Evolutionary conservation across 2,113 vertebrate genomes (phyloP), one percentile per base, ranked within the genome.

Genomic region (Sisor rabdophorus): DNA sequence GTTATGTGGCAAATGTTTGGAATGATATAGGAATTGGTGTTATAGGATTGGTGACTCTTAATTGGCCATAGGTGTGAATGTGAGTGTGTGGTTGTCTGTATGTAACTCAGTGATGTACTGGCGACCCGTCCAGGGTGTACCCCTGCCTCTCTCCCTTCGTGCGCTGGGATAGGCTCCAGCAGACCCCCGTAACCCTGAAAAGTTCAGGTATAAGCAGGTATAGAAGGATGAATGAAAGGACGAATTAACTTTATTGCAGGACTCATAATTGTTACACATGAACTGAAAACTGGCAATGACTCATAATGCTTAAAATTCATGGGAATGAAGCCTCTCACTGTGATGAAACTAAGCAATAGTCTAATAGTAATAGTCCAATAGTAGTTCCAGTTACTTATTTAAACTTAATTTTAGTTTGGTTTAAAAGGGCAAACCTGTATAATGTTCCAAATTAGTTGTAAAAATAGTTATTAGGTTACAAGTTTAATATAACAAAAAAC

Each of bases 241-340:
- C n/a, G n/a, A n/a, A n/a, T n/a, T n/a, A 44, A 24, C 13, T 24
- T 17, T 67, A 71, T 6, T 54, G 19, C 52, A 71, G 30, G n/a
- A 47, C 20, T 24, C 13, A 19, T 44, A 44, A 56, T 6, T 58
- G 22, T 40, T 44, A 47, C 7, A 40, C 1, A 19, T 60, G 12
- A 24, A 68, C 52, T 9, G 50, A 56, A 28, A 75, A 54, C 30
- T 26, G 19, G 13, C 26, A 10, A 44, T 65, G 22, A 53, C 11
- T 54, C 47, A 20, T 26, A 53, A 32, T 13, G 30, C 55, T 73
- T 24, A 28, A 30, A 60, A 54, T 74, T 55, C 60, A 70, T 59
- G 44, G 47, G 59, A 59, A 56, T 68, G 56, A 74, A 67, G n/a
- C 63, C 52, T 63, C 71, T 68, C 71, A 78, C 30, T 50, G 56